Conservation (phyloP, 2,113 vertebrate genomes). For the Scatophagus argus region DNA sequence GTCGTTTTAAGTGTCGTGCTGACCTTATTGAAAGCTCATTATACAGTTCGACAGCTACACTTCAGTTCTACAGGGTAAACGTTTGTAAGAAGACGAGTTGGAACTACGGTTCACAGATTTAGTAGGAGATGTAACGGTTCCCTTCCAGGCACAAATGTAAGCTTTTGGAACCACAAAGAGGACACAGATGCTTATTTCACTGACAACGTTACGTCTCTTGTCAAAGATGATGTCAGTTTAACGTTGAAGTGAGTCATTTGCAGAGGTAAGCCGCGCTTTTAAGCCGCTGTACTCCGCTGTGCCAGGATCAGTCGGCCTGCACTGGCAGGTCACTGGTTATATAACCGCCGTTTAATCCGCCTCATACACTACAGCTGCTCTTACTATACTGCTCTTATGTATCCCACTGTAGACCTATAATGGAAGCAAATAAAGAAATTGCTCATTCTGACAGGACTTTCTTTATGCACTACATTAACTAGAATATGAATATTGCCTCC, state of each 20-base stretch:
- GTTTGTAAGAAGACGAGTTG: neutral
- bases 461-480: neutral
- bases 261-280: conserved; percentile 68
- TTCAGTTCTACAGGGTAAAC: neutral
- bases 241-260: conserved; percentile 56
- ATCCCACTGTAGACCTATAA: neutral
- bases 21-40: neutral
- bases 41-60: too few species aligned
- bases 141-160: neutral
- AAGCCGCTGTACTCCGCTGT: conserved; percentile 65
- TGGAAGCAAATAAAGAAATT: conserved; percentile 23
- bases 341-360: conserved; percentile 72
- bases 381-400: conserved; percentile 47
- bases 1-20: neutral
- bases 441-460: neutral
- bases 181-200: conserved; percentile 7
- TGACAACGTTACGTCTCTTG: conserved; percentile 9
- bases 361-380: conserved; percentile 49
- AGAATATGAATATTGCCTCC: neutral
- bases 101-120: neutral
- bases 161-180: neutral
- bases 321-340: conserved; percentile 76
- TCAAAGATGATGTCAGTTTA: conserved; percentile 38
- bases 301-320: conserved; percentile 69
- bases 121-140: neutral